These are phyloP conservation scores for Melospiza melodia DNA, from an alignment of 2,113 vertebrate species.

Conservation along the genomic window DNA sequence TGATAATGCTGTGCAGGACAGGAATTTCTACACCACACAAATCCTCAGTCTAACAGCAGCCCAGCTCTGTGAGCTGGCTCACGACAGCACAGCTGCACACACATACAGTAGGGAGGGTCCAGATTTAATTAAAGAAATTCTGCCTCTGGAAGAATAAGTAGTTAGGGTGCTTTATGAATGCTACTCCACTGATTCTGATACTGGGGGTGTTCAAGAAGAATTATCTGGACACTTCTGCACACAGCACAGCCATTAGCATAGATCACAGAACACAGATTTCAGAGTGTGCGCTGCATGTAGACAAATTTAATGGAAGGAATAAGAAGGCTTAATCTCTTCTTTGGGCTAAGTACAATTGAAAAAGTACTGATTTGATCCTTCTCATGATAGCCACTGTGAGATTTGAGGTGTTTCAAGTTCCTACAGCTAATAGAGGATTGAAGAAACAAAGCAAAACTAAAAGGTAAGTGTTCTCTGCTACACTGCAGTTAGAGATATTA, in stretches of 20 bases:
- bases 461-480: not conserved
- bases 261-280: not conserved
- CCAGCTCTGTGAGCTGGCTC: not conserved
- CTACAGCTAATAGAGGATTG: not conserved
- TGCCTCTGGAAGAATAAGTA: not conserved
- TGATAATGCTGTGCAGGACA: not conserved
- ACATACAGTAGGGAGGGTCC: not conserved
- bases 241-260: not conserved
- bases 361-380: not conserved
- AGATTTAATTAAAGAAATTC: not conserved
- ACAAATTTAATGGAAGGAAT: not conserved
- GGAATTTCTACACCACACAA: not conserved
- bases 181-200: not conserved
- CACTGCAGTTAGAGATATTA: not conserved
- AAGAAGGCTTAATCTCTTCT: not conserved
- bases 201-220: not conserved
- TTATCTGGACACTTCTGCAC: not conserved
- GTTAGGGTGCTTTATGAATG: not conserved
- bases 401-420: conserved; percentile 31
- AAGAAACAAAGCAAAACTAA: not conserved
- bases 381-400: not conserved
- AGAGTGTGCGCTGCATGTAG: not conserved
- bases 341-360: not conserved
- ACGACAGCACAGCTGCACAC: not conserved
- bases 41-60: not conserved